Conservation (phyloP, 2,113 vertebrate genomes). For the Porphyrio hochstetteri region DNA sequence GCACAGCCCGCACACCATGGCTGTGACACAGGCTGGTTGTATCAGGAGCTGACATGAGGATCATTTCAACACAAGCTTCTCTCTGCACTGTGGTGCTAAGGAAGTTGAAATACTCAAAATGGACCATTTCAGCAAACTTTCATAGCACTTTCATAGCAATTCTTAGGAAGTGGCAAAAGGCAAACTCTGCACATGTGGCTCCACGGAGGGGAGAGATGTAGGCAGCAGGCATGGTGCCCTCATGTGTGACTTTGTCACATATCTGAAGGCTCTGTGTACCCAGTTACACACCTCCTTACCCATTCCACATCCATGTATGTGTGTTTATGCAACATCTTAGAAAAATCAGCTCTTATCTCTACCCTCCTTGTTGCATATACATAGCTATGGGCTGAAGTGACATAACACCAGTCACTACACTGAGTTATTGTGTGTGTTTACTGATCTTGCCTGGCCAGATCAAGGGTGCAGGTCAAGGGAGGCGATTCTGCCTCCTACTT, state of each 20-base stretch:
- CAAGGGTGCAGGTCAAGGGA: too few species aligned
- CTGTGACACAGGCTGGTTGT: neutral
- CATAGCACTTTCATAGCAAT: neutral
- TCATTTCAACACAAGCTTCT: neutral
- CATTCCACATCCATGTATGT: neutral
- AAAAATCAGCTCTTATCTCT: neutral
- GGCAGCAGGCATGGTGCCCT: fast-evolving
- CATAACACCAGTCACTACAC: fast-evolving
- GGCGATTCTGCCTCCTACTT: too few species aligned
- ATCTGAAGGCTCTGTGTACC: neutral
- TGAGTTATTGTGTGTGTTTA: neutral
- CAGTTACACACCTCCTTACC: neutral
- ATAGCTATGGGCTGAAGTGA: neutral
- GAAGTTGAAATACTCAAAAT: neutral
- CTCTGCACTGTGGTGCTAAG: neutral
- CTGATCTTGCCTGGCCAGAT: neutral
- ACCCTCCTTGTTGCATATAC: neutral
- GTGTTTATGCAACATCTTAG: too few species aligned
- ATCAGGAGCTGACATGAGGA: neutral
- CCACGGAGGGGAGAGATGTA: fast-evolving
- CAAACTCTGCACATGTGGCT: fast-evolving
- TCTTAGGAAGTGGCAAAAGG: neutral
- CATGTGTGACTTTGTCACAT: neutral
- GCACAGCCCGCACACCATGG: fast-evolving
- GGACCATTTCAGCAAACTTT: neutral